Evolutionary conservation across 64 coral and sea anemone species (phyloP), one percentile per base, ranked within the genome.

Genomic region (Orbicella faveolata): DNA sequence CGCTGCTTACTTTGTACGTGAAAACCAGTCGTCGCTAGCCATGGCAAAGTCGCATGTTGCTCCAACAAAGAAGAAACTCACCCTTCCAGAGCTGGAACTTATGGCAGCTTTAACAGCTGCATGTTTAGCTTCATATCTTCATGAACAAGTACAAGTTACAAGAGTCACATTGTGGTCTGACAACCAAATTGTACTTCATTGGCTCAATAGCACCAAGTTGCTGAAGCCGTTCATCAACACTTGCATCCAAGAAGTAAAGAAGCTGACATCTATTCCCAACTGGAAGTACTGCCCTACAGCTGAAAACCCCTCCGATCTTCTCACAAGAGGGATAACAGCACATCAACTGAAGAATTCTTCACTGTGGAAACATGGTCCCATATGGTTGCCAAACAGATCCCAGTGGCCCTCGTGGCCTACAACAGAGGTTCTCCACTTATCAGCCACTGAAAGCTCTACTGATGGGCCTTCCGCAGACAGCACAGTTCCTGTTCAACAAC

Each of bases 151-250:
- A 0, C 61, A 63, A 63, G 61, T 63, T 19, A 63, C 61, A 13
- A 63, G 61, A 63, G 63, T 90, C 62, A 69, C 36, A 54, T 34
- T 74, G 39, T 90, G 88, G 88, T 89, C 88, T 21, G 77, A 89
- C 37, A 90, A 75, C 26, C 88, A 81, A 44, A 74, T 90, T 37
- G 88, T 90, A n/a, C 77, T 90, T 48, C 39, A 90, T 67, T 90
- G 88, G 88, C 75, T 89, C 37, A 34, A 76, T 2, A 78, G 87
- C 30, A 34, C 34, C 52, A 89, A 89, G 53, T 74, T 76, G 75
- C 53, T 89, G 73, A 34, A 74, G 61, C 61, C 61, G 61, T 53
- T 26, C 9, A 77, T 61, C 61, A 66, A 68, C 12, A n/a, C 15
- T 63, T 74, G 82, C 37, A 67, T 68, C 54, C 25, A 83, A 34